Evolutionary conservation across 2,797 vertebrate species (phyloP).

Genomic region (Apogon hyalosoma): DNA sequence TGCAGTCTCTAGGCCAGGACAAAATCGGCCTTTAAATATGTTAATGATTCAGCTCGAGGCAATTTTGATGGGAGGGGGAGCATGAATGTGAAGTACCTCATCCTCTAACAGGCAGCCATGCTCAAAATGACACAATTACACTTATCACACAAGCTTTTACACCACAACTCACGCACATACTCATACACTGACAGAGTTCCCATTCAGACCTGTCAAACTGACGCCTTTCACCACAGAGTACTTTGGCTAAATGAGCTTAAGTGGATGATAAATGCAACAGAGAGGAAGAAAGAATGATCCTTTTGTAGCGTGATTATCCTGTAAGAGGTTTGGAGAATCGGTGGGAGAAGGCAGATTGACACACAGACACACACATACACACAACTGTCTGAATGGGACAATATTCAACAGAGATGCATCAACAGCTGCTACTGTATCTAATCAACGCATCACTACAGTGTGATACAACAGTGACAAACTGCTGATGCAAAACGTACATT

Average conservation of each 20-base stretch:
- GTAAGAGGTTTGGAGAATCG: conserved; percentile 46
- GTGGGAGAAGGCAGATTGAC: conserved; percentile 1
- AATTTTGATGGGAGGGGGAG: conserved; percentile 56
- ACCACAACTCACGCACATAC: conserved; percentile 16
- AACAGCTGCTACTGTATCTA: conserved; percentile 17
- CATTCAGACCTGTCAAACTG: conserved; percentile 60
- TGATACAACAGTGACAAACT: conserved; percentile 29
- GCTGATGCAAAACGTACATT: conserved; percentile 46
- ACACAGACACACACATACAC: conserved; percentile 18
- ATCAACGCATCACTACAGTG: conserved; percentile 19
- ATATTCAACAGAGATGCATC: conserved; percentile 1
- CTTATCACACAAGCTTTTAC: conserved; percentile 43
- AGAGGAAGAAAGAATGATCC: conserved; percentile 45
- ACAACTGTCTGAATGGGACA: conserved; percentile 26
- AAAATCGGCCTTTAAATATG: conserved; percentile 70
- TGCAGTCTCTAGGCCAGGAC: conserved; percentile 38
- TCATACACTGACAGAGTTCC: conserved; percentile 36
- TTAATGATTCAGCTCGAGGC: conserved; percentile 61
- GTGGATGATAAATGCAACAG: conserved; percentile 64
- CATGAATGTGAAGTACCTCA: conserved; percentile 63
- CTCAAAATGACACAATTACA: conserved; percentile 63
- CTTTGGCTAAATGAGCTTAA: conserved; percentile 67
- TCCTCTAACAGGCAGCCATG: conserved; percentile 45
- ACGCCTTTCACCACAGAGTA: conserved; percentile 47
- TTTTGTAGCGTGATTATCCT: conserved; percentile 57